Base-by-base conservation (phyloP, 2,797 vertebrate genomes). In the Pipistrellus pipistrellus region DNA sequence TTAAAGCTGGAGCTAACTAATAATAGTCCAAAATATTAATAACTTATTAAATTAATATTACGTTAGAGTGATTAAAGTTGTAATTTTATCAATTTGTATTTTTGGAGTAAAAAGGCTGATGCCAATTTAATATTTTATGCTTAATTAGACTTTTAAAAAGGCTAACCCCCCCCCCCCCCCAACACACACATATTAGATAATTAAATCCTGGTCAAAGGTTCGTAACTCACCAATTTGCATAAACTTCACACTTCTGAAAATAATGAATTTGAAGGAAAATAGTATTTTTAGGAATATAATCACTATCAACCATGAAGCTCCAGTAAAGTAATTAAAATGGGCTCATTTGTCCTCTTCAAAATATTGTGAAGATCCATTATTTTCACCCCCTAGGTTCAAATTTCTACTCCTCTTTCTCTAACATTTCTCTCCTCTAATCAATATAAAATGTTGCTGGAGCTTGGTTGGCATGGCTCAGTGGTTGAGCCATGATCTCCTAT, bases 61-160 rank as follows among this genome's bases (percentile, higher is more conserved):
- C 25, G 15, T 62, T 92, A 76, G 95, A 96, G 75, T 57, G 48
- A 90, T 85, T 96, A 93, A 83, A 91, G 88, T 88, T 88, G 4
- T 73, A 91, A 91, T 92, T 90, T 91, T 64, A 93, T 82, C 35
- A 73, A 27, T 83, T 77, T 80, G 23, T 77, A 91, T 90, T 83
- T 20, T 88, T 53, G 64, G 27, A 83, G 23, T 80, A 66, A 80
- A 91, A 78, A 81, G 59, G 38, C 4, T 53, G 10, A 86, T 68
- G 21, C 1, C 76, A 81, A 59, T 76, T 85, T 86, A 85, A 78
- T 44, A 82, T 68, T 92, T 68, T 77, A 81, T 82, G 25, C 18
- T 75, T 77, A 88, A 85, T 21, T 20, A 73, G 72, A 71, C 72
- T 89, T 62, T 25, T 0, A 48, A 83, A 83, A 83, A 48, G 13